Evolutionary conservation across 2,888 invertebrate genomes (phyloP), one percentile per base, ranked within the genome.

Genomic region (Idaea dimidiata): DNA sequence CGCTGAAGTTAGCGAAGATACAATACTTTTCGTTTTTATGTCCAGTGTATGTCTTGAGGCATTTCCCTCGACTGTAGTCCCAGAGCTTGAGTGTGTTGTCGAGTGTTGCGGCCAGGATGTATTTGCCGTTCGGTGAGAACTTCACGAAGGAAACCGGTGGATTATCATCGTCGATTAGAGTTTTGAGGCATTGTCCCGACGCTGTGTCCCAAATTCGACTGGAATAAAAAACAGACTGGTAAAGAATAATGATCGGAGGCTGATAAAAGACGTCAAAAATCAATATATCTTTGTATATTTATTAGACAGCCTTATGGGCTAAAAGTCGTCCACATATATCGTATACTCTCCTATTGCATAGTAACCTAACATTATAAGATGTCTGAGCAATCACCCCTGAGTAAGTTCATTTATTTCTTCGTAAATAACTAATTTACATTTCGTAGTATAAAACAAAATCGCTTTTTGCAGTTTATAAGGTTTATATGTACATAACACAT

Each of bases 181-280:
- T 99, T 93, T 99, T 99, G 77, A 99, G 93, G 89, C 99, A 99
- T 87, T 99, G 99, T 0, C 99, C 99, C 57, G 99, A 99, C 14
- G 99, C 98, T 63, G 99, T 99, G 87, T 99, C 99, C 99, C 99
- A 99, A 80, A 99, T 99, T 80, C 99, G 98, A 93, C 98, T 97
- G 86, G 64, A 94, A 91, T 66, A 62, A 61, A 60, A 61, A 43
- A 5, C 8, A 43, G 0, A 14, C 14, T 33, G 33, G 33, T 33
- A 33, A 7, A 10, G 3, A 33, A 7, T 1, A 33, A 14, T 32
- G 7, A 6, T 33, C 33, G 33, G 24, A 5, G 3, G 24, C 24
- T 24, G 24, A 24, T 24, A 3, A 24, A 24, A 24, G 24, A 24
- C 1, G 24, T 24, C 33, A 14, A 43, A 43, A 43, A 43, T 43